Percentiles rank a stretch among this genome's conserved stretches.
phyloP scores from a whole-genome alignment of 2,888 invertebrate species.

The Pristionchus exspectatus region DNA sequence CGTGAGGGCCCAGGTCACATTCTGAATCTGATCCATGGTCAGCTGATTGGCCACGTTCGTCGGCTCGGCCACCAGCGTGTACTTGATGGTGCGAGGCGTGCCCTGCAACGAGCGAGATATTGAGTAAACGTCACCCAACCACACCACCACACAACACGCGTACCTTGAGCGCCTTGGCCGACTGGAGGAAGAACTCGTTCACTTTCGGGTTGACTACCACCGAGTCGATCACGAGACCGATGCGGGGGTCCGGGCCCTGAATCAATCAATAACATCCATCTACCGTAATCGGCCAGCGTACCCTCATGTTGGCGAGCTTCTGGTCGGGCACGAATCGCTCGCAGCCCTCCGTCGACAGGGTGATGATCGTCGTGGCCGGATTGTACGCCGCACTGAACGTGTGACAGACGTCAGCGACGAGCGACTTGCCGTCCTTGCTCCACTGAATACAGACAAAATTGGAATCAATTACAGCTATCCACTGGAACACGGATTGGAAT shows the following conservation, averaged over 20 bases:
- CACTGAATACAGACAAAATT: neutral
- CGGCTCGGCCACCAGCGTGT: slow-evolving; percentile 44
- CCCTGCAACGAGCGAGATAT: neutral
- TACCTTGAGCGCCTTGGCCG: slow-evolving; percentile 48
- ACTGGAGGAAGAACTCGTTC: slow-evolving; percentile 49
- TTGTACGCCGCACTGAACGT: slow-evolving; percentile 35
- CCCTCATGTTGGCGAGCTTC: neutral
- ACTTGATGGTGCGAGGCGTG: slow-evolving; percentile 42
- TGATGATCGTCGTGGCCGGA: slow-evolving; percentile 30
- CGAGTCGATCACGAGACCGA: slow-evolving; percentile 42
- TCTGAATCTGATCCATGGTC: slow-evolving; percentile 42
- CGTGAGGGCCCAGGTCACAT: slow-evolving; percentile 15
- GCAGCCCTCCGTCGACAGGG: slow-evolving; percentile 11
- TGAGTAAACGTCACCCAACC: neutral
- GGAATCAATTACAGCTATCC: no score
- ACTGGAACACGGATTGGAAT: no score
- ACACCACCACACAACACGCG: neutral
- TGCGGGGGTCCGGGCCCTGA: slow-evolving; percentile 40
- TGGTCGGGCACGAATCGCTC: slow-evolving; percentile 33
- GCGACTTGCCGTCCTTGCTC: slow-evolving; percentile 11
- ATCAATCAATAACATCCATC: neutral
- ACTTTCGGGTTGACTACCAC: slow-evolving; percentile 38
- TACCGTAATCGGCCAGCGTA: neutral
- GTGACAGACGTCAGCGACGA: slow-evolving; percentile 41
- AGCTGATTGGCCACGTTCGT: neutral